phyloP scores from a whole-genome alignment of 2,888 invertebrate genomes.

The Meganola albula region DNA sequence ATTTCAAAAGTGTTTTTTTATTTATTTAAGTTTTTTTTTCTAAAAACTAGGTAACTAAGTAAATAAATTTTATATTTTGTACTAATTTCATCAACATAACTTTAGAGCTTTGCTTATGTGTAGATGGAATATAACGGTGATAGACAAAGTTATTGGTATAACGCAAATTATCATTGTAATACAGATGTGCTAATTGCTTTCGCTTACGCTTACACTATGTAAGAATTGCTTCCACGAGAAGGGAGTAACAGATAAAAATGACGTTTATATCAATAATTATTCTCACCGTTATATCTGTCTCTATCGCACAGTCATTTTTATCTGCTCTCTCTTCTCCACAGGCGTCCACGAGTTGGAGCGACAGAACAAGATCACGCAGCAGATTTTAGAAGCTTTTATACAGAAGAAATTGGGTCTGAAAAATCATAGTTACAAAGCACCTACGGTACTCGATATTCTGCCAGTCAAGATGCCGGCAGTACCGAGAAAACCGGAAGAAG shows the following conservation, averaged over 20 bases:
- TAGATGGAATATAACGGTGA: too few relatives aligned
- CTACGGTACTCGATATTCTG: constrained; percentile 81
- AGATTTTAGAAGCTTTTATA: constrained; percentile 85
- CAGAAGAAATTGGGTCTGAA: constrained; percentile 82
- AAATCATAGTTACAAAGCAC: constrained; percentile 63
- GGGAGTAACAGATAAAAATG: constrained; percentile 75
- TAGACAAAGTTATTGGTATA: too few relatives aligned
- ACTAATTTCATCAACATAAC: too few relatives aligned
- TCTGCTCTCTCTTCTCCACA: constrained; percentile 71
- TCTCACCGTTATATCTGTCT: constrained; percentile 20
- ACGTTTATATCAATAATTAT: constrained; percentile 40
- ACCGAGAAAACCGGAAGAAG: not conserved
- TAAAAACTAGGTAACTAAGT: too few relatives aligned
- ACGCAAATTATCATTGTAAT: too few relatives aligned
- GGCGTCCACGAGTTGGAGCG: constrained; percentile 80
- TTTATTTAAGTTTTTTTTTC: too few relatives aligned
- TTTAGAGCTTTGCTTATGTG: too few relatives aligned
- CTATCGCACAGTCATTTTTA: constrained; percentile 69
- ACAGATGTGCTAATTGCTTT: too few relatives aligned
- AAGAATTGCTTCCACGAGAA: too few relatives aligned
- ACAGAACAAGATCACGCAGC: constrained; percentile 86
- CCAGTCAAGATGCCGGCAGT: constrained; percentile 60
- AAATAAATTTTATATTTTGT: too few relatives aligned
- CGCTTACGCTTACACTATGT: too few relatives aligned
- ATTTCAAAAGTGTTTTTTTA: too few relatives aligned